Percentiles rank a stretch among this genome's conserved stretches.
Conservation (phyloP, 2,888 invertebrate species). For the Platycheirus rosarum region DNA sequence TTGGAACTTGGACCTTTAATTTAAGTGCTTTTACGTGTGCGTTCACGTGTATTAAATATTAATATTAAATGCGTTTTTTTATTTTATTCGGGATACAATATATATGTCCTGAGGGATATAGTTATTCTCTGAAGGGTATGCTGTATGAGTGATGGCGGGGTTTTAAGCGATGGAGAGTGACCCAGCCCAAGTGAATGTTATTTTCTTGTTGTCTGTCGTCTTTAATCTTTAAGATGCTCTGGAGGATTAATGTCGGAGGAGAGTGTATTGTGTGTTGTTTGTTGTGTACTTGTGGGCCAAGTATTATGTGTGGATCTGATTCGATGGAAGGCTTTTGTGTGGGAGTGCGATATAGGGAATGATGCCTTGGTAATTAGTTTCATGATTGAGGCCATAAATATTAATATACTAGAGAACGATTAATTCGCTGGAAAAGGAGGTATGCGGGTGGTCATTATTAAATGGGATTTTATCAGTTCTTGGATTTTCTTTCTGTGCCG, state of each 20-base stretch:
- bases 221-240: slow-evolving; percentile 34
- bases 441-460: slow-evolving; percentile 20
- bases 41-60: slow-evolving; percentile 70
- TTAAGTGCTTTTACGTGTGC: slow-evolving; percentile 74
- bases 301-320: slow-evolving; percentile 36
- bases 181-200: slow-evolving; percentile 38
- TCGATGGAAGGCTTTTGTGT: slow-evolving; percentile 46
- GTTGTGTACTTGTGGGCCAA: background rate
- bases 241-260: slow-evolving; percentile 45
- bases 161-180: background rate
- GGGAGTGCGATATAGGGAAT: slow-evolving; percentile 23
- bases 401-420: slow-evolving; percentile 55
- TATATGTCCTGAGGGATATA: slow-evolving; percentile 28
- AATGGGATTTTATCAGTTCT: background rate
- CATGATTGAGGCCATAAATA: slow-evolving; percentile 67
- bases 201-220: slow-evolving; percentile 66
- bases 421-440: slow-evolving; percentile 38
- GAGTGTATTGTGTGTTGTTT: slow-evolving; percentile 22
- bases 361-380: slow-evolving; percentile 64
- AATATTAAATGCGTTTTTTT: slow-evolving; percentile 47
- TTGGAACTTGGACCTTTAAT: slow-evolving; percentile 69
- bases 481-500: background rate
- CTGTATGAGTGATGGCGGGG: slow-evolving; percentile 22
- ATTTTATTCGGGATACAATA: slow-evolving; percentile 42
- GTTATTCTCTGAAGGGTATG: slow-evolving; percentile 21